Evolutionary conservation across 2,888 invertebrate genomes (phyloP), one percentile per base, ranked within the genome.

Genomic region (Pegoplata infirma): DNA sequence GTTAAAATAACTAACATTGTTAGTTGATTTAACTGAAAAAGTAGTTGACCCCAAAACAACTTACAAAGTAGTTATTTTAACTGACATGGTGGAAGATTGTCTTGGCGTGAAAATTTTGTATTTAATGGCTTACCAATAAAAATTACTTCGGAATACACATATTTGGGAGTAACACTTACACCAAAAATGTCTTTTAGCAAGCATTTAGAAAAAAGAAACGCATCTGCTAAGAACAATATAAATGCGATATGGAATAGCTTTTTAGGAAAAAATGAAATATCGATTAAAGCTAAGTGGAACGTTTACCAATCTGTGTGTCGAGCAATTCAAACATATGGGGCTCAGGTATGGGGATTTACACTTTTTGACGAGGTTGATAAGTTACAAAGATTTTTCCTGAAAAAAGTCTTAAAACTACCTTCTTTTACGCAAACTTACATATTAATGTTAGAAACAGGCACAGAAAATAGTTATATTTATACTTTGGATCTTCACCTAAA

Each of bases 141-240:
- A n/a, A n/a, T n/a, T n/a, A n/a, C n/a, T n/a, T n/a, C n/a, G n/a
- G n/a, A n/a, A n/a, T n/a, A n/a, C n/a, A n/a, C n/a, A n/a, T n/a
- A n/a, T n/a, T n/a, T n/a, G n/a, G n/a, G n/a, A n/a, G n/a, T n/a
- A n/a, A n/a, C n/a, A n/a, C n/a, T n/a, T n/a, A n/a, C n/a, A n/a
- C n/a, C n/a, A n/a, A n/a, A n/a, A n/a, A n/a, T n/a, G n/a, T n/a
- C n/a, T n/a, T n/a, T n/a, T n/a, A n/a, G n/a, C n/a, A n/a, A n/a
- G 23, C 32, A 8, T 32, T 7, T 32, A 4, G 32, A 32, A 4
- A 32, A 32, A 32, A 32, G 8, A 8, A 7, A 8, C 47, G 59
- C 61, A 12, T 36, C 56, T 2, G 14, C 25, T 55, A 74, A 14
- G 76, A 44, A 3, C 77, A 49, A 12, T 77, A 82, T 2, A 32